Base-by-base conservation (phyloP, 2,797 vertebrate genomes). In the Phoebastria nigripes region DNA sequence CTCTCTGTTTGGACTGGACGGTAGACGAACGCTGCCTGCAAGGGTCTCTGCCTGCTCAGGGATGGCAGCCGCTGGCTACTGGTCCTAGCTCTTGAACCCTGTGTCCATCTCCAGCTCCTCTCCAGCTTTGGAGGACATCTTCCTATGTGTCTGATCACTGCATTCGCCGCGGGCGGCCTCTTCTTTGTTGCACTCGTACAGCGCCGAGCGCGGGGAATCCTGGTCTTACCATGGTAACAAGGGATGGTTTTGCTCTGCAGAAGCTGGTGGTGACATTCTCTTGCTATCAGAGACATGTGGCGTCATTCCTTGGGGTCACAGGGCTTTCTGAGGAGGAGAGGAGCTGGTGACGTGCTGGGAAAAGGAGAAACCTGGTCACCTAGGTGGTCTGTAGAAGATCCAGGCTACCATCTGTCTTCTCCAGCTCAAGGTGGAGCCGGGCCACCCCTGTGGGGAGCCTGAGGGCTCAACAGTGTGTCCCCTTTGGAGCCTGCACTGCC, bases 151-250 rank as follows among this genome's bases (percentile, higher is more conserved):
- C 56, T 13, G 44, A 1, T 18, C 24, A 1, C 20, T 5, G 51
- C 4, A 0, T 55, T 31, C 3, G 0, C 21, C 8, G 63, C 2
- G 2, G 29, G 62, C 39, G 9, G 59, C 46, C n/a, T 52, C 66
- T n/a, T 33, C 47, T 47, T 26, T 31, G 35, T n/a, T 62, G 47
- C 2, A 4, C 14, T 54, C 0, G 0, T 39, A 0, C 37, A 26
- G 55, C 1, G 1, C 7, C 0, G 3, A 28, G 59, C 1, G 0
- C 0, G 0, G 2, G 9, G 52, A 24, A 20, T 17, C n/a, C 51
- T 11, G 28, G 9, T 15, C 14, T 2, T 70, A 51, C 24, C 0
- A 0, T 12, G 12, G 39, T 51, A 3, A 11, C 19, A 4, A 7
- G 69, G 58, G 46, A 0, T 28, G 65, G 31, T 12, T 82, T 44